These are phyloP conservation scores for Forbesichthys agassizii DNA, from an alignment of 2,113 vertebrate species.

Conservation along the genomic window DNA sequence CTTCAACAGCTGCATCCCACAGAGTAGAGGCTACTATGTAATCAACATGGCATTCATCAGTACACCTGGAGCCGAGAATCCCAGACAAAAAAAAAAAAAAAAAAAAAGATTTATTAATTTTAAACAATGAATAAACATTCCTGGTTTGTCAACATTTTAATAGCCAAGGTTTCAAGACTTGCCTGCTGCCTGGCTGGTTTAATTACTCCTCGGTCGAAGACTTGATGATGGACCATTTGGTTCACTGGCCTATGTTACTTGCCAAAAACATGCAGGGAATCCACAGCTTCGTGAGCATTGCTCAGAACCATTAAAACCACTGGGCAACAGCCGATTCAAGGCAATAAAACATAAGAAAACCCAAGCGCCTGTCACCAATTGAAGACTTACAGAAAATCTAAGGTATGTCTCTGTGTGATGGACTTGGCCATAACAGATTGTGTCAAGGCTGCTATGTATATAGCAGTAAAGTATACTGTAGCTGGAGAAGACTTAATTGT, in stretches of 20 bases:
- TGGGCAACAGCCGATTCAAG: slow-evolving; percentile 43
- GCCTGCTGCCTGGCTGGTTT: slow-evolving; percentile 22
- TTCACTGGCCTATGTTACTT: slow-evolving; percentile 51
- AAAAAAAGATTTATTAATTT: too few relatives aligned
- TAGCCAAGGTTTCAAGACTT: slow-evolving; percentile 10
- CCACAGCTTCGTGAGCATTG: slow-evolving; percentile 61
- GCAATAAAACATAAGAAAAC: slow-evolving; percentile 68
- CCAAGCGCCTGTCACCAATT: slow-evolving; percentile 42
- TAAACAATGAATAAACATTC: background rate
- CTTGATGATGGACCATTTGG: slow-evolving; percentile 66
- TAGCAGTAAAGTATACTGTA: background rate
- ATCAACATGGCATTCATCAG: slow-evolving; percentile 3
- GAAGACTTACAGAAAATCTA: slow-evolving; percentile 6
- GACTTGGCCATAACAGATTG: too few relatives aligned
- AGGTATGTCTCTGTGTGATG: too few relatives aligned
- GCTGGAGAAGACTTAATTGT: background rate
- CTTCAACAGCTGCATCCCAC: slow-evolving; percentile 14
- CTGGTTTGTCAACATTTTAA: background rate
- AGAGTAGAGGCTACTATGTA: slow-evolving; percentile 11
- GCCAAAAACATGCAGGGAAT: slow-evolving; percentile 72
- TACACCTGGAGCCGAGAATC: slow-evolving; percentile 7
- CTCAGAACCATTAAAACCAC: slow-evolving; percentile 56
- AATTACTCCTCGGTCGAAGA: slow-evolving; percentile 19
- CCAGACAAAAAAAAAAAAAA: background rate
- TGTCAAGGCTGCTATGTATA: background rate